These are phyloP conservation scores for Zaprionus bogoriensis DNA, from an alignment of 2,888 invertebrate genomes.

Conservation along the genomic window DNA sequence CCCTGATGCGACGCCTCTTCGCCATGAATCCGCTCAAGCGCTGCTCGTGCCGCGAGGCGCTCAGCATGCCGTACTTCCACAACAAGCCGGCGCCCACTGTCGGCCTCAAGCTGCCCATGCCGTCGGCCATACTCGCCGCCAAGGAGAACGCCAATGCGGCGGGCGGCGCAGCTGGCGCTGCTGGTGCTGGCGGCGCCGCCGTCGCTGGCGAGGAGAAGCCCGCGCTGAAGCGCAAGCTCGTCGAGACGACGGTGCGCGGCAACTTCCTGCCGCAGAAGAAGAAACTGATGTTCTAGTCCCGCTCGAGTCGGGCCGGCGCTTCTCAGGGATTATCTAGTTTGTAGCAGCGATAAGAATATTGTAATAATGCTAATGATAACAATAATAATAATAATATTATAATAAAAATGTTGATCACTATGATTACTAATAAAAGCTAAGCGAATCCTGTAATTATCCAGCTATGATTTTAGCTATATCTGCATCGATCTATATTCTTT, in stretches of 20 bases:
- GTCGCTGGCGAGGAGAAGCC: conserved; percentile 83
- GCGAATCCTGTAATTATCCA: too few species aligned
- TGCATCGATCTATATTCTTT: too few species aligned
- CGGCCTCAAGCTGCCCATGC: conserved; percentile 89
- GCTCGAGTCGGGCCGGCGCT: background rate
- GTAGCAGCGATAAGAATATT: conserved; percentile 2
- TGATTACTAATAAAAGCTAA: too few species aligned
- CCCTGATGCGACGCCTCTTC: conserved; percentile 90
- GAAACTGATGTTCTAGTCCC: conserved; percentile 84
- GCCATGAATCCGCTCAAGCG: conserved; percentile 92
- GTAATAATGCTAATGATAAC: background rate
- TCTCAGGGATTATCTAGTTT: conserved; percentile 27
- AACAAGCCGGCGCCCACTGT: conserved; percentile 95
- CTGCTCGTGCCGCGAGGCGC: conserved; percentile 91
- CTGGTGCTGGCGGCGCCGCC: conserved; percentile 44
- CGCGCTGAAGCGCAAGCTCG: conserved; percentile 86
- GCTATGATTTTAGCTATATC: too few species aligned
- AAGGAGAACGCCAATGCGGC: conserved; percentile 58
- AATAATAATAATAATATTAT: background rate
- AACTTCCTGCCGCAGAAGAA: conserved; percentile 83
- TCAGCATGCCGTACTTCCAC: conserved; percentile 95
- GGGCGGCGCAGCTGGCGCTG: conserved; percentile 44
- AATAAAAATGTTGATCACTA: too few species aligned
- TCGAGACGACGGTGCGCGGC: conserved; percentile 86
- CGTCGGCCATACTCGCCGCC: conserved; percentile 58